Evolutionary conservation across 2,888 invertebrate genomes (phyloP), one percentile per base, ranked within the genome.

Genomic region (Eupsilia transversa): DNA sequence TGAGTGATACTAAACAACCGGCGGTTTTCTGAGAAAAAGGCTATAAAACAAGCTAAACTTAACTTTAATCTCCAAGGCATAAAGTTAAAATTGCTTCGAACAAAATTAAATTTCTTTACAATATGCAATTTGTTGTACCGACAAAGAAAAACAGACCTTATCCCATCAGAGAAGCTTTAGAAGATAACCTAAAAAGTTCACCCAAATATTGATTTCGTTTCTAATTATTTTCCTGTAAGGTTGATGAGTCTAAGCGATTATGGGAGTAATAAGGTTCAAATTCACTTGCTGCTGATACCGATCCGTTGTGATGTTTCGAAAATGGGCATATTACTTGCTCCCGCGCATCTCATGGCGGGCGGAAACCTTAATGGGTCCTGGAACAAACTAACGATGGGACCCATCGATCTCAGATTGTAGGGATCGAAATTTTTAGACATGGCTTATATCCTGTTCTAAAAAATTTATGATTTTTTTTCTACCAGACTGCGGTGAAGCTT

Each of bases 331-430:
- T 75, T 83, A 87, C 79, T 86, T 92, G 95, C 95, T 93, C 94
- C 94, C 91, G 95, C 94, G 94, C 95, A 94, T 93, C 92, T 89
- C 84, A 91, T 91, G 90, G 90, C 94, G 94, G 93, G 92, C 96
- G 96, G 96, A 96, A 96, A 96, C 95, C 96, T 95, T 96, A 96
- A 96, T 96, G 95, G 96, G 93, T 94, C 94, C 95, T 94, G 95
- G 94, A 94, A 93, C 94, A 93, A 93, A 93, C 94, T 96, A 95
- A 96, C 95, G 94, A 96, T 93, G 94, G 91, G 94, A 94, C 93
- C 94, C 93, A 94, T 94, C 94, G 94, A 95, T 95, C 94, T 90
- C 91, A 90, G 89, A 80, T 82, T 86, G 79, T 91, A 94, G 94
- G 87, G 74, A 86, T 90, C 83, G 74, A 83, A 91, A 92, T 87